These are phyloP conservation scores for Frankliniella intonsa DNA, from an alignment of 2,888 invertebrate species.

Conservation along the genomic window DNA sequence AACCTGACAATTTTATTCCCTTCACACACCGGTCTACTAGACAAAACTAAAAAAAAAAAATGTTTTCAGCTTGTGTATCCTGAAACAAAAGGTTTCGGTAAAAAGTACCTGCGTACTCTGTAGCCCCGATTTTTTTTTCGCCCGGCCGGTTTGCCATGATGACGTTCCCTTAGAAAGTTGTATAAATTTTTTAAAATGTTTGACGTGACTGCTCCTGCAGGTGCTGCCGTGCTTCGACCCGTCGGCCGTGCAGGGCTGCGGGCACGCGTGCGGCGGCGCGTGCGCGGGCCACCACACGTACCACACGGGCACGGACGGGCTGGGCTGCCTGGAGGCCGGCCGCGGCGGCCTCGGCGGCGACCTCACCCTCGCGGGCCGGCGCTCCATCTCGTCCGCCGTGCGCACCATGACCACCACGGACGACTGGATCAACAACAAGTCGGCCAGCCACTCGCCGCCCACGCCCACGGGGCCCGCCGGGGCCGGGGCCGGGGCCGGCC, in stretches of 20 bases:
- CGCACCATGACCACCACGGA: slow-evolving; percentile 23
- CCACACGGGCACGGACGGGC: slow-evolving; percentile 10
- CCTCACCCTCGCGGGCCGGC: background rate
- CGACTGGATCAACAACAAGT: slow-evolving; percentile 20
- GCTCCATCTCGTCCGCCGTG: slow-evolving; percentile 11
- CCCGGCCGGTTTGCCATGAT: too few relatives aligned
- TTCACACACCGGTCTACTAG: too few relatives aligned
- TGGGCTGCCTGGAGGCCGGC: slow-evolving; percentile 14
- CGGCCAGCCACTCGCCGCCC: slow-evolving; percentile 8
- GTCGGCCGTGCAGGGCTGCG: background rate
- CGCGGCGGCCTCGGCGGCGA: slow-evolving; percentile 20
- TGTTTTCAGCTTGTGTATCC: too few relatives aligned
- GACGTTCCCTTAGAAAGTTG: background rate
- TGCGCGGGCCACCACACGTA: slow-evolving; percentile 1
- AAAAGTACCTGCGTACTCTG: too few relatives aligned
- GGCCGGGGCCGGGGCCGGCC: background rate
- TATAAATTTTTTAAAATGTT: background rate
- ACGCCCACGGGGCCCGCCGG: background rate
- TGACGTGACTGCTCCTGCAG: background rate
- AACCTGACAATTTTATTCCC: too few relatives aligned
- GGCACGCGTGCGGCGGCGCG: background rate
- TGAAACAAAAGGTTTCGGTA: too few relatives aligned
- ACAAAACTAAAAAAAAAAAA: too few relatives aligned
- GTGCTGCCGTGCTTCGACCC: slow-evolving; percentile 23
- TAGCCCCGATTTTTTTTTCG: too few relatives aligned